Percentiles rank a stretch among this genome's conserved stretches.
phyloP scores from a whole-genome alignment of 1,140 invertebrate species.

The Drosophila tropicalis region DNA sequence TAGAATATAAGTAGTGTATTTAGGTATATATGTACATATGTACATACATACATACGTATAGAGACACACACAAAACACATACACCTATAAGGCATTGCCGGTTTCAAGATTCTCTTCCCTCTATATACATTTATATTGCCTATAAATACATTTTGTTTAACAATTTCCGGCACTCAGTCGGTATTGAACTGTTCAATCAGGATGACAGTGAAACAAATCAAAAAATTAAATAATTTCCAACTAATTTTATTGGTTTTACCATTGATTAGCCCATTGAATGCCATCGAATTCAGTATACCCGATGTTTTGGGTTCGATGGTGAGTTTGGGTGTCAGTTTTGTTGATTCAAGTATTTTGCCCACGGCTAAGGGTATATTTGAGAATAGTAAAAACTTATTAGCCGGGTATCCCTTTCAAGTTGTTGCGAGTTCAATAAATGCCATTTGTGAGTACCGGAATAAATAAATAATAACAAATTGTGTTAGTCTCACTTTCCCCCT shows the following conservation, averaged over 20 bases:
- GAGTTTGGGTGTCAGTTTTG: slow-evolving; percentile 44
- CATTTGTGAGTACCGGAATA: slow-evolving; percentile 62
- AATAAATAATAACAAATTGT: neutral
- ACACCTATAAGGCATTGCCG: slow-evolving; percentile 1
- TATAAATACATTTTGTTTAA: slow-evolving; percentile 56
- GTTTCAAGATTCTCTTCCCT: too few relatives aligned
- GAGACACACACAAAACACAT: neutral
- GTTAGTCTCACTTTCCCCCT: too few relatives aligned
- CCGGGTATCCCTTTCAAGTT: slow-evolving; percentile 76
- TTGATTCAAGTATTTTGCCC: slow-evolving; percentile 62
- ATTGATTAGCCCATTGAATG: slow-evolving; percentile 1
- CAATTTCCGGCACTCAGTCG: slow-evolving; percentile 62
- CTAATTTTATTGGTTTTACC: slow-evolving; percentile 20
- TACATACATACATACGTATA: neutral
- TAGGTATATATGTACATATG: neutral
- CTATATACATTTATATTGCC: neutral
- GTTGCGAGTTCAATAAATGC: slow-evolving; percentile 61
- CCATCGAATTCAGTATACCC: slow-evolving; percentile 46
- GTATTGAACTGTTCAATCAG: slow-evolving; percentile 34
- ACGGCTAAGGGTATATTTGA: slow-evolving; percentile 69
- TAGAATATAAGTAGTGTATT: slow-evolving; percentile 18
- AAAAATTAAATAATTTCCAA: neutral
- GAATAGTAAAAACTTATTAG: slow-evolving; percentile 67
- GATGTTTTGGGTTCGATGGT: slow-evolving; percentile 52
- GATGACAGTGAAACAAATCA: slow-evolving; percentile 30